Evolutionary conservation across 2,888 invertebrate genomes (phyloP).

Genomic region (Rhamphomyia laevipes): DNA sequence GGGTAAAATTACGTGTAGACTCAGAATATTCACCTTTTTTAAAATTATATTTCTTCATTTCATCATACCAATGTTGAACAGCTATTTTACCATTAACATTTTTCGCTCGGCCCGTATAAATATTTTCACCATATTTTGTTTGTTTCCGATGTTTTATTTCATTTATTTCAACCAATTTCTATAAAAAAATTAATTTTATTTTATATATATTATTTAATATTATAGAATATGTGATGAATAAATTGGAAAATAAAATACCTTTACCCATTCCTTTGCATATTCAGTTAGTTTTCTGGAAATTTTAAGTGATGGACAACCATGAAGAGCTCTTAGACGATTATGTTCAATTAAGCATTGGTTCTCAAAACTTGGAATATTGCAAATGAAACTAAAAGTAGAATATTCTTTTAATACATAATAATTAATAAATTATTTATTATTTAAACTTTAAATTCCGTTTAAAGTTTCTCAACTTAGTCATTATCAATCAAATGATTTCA

Average conservation of each 20-base stretch:
- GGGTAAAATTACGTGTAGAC: constrained; percentile 65
- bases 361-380: not conserved
- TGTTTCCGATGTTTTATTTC: constrained; percentile 60
- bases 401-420: too few species aligned
- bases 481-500: too few species aligned
- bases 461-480: too few species aligned
- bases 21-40: constrained; percentile 47
- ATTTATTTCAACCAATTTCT: constrained; percentile 47
- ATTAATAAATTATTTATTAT: too few species aligned
- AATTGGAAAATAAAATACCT: too few species aligned
- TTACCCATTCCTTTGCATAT: constrained; percentile 62
- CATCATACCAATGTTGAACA: constrained; percentile 71
- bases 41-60: constrained; percentile 56
- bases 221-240: too few species aligned
- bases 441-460: too few species aligned
- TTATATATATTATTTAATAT: too few species aligned
- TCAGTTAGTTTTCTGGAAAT: constrained; percentile 52
- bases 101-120: constrained; percentile 64
- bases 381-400: constrained; percentile 6
- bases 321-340: constrained; percentile 56
- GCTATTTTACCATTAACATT: constrained; percentile 54
- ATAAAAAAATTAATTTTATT: not conserved
- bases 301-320: constrained; percentile 55
- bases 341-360: constrained; percentile 35
- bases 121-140: constrained; percentile 72